Evolutionary conservation across 2,113 vertebrate genomes (phyloP).

Genomic region (Myotis davidii): DNA sequence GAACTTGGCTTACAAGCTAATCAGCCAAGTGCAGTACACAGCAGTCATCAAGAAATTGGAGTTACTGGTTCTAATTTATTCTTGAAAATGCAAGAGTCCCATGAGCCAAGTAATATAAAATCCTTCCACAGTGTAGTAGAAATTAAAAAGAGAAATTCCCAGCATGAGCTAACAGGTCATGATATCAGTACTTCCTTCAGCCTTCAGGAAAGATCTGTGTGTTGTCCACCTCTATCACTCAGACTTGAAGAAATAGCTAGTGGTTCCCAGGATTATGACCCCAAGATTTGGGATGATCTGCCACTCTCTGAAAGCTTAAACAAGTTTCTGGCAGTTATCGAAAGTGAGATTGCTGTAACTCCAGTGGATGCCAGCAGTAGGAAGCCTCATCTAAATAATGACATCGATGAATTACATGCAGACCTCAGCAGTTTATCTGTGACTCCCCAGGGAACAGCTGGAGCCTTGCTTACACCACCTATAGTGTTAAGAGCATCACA

Average conservation of each 20-base stretch:
- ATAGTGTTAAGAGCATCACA: neutral
- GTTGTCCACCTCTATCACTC: neutral
- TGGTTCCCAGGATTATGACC: conserved; percentile 52
- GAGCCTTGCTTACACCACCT: neutral
- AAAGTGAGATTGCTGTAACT: conserved; percentile 52
- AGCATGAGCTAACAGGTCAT: neutral
- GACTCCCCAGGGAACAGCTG: conserved; percentile 22
- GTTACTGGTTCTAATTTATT: conserved; percentile 23
- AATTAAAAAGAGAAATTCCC: conserved; percentile 46
- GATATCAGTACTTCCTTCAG: neutral
- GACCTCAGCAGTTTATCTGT: neutral
- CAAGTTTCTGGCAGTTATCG: conserved; percentile 84
- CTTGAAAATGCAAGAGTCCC: conserved; percentile 2
- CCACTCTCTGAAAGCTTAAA: conserved; percentile 87
- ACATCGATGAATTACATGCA: neutral
- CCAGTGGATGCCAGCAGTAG: conserved; percentile 1
- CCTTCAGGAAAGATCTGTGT: conserved; percentile 4
- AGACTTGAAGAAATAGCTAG: neutral
- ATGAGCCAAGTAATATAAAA: conserved; percentile 2
- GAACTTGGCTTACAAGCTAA: conserved; percentile 34
- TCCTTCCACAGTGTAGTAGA: conserved; percentile 50
- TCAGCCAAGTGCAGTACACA: neutral
- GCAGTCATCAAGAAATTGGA: conserved; percentile 22
- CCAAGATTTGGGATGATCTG: conserved; percentile 84
- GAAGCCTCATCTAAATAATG: neutral